phyloP scores from a whole-genome alignment of 2,888 invertebrate genomes.

The Crematogaster levior region DNA sequence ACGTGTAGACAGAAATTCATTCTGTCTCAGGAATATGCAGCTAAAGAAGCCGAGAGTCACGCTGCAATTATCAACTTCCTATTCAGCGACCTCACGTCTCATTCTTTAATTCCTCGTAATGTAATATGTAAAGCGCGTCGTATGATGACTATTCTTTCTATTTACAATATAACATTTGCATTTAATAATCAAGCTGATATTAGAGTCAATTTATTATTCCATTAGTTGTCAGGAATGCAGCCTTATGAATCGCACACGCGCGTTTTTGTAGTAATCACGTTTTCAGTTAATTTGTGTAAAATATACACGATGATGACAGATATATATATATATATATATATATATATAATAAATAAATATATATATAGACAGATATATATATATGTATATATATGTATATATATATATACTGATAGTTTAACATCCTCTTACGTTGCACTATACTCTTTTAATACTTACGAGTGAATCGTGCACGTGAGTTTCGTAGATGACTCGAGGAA shows the following conservation, averaged over 20 bases:
- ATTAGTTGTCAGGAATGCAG: neutral
- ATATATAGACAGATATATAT: too few species aligned
- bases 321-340: too few species aligned
- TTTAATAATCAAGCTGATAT: neutral
- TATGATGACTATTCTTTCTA: neutral
- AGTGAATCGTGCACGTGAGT: neutral
- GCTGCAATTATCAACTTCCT: conserved; percentile 32
- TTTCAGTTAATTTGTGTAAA: neutral
- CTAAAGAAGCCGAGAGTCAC: conserved; percentile 15
- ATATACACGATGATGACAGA: neutral
- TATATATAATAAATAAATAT: too few species aligned
- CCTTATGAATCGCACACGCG: conserved; percentile 6
- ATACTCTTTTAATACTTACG: neutral
- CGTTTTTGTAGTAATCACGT: neutral
- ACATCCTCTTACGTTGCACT: neutral
- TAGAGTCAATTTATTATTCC: conserved; percentile 23
- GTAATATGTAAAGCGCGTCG: neutral
- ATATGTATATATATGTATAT: too few species aligned
- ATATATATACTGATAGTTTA: neutral
- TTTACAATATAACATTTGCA: neutral
- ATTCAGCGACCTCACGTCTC: neutral
- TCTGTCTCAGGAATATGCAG: neutral
- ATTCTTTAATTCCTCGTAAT: conserved; percentile 12
- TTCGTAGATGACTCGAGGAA: conserved; percentile 7
- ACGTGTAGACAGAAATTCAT: conserved; percentile 15